phyloP scores from a whole-genome alignment of 2,888 invertebrate species.

The Diabrotica balteata region DNA sequence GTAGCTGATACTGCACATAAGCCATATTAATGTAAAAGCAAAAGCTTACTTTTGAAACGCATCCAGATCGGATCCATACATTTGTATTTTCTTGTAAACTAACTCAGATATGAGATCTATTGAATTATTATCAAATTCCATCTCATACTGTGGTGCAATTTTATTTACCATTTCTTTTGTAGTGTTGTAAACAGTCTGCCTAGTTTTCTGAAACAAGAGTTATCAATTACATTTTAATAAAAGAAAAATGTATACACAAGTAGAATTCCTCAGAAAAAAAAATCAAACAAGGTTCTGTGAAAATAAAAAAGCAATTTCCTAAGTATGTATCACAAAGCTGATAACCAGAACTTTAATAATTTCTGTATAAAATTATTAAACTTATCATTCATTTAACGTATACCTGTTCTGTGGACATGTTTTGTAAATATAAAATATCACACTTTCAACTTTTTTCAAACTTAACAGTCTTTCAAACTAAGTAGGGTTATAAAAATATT shows the following conservation, averaged over 20 bases:
- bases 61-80: conserved; percentile 69
- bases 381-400: too few species aligned
- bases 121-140: conserved; percentile 64
- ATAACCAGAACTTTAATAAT: too few species aligned
- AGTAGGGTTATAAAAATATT: too few species aligned
- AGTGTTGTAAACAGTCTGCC: conserved; percentile 65
- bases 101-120: conserved; percentile 69
- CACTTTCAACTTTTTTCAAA: too few species aligned
- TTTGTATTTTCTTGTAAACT: conserved; percentile 65
- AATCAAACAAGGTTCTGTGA: too few species aligned
- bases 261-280: too few species aligned
- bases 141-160: conserved; percentile 61
- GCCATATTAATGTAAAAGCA: too few species aligned
- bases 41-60: conserved; percentile 68
- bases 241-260: background rate
- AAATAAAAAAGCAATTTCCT: background rate
- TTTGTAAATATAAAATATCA: background rate
- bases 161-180: conserved; percentile 66
- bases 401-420: conserved; percentile 29
- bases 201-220: conserved; percentile 63
- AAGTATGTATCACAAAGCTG: background rate
- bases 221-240: conserved; percentile 1
- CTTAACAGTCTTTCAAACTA: too few species aligned
- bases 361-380: too few species aligned
- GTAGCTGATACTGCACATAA: too few species aligned